Evolutionary conservation across 1,140 invertebrate genomes (phyloP).

Genomic region (Penaeus japonicus): DNA sequence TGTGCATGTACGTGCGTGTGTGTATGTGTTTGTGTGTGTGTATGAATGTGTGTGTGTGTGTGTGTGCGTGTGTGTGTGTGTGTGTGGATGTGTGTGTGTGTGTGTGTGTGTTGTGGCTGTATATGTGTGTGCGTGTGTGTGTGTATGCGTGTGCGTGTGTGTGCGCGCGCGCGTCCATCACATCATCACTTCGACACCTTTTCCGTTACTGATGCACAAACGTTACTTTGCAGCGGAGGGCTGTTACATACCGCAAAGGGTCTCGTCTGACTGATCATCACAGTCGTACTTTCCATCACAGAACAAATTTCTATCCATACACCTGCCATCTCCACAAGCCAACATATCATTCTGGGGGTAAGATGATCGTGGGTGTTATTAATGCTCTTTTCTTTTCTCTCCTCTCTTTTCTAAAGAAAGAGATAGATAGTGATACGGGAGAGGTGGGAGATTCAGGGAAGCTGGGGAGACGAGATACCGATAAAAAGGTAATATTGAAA

Average conservation of each 20-base stretch:
- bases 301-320: conserved; percentile 89
- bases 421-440: too few species aligned
- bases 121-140: too few species aligned
- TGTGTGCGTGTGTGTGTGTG: neutral
- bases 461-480: too few species aligned
- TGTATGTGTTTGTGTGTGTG: neutral
- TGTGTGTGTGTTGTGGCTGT: too few species aligned
- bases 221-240: neutral
- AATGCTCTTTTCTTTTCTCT: neutral
- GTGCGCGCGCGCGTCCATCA: too few species aligned
- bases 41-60: neutral
- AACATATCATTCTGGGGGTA: conserved; percentile 76
- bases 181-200: neutral
- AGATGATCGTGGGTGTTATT: conserved; percentile 4
- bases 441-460: too few species aligned
- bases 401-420: too few species aligned
- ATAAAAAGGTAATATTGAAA: too few species aligned
- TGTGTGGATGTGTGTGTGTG: too few species aligned
- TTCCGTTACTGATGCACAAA: neutral
- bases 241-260: conserved; percentile 83
- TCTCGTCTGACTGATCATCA: conserved; percentile 87
- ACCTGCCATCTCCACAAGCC: conserved; percentile 85
- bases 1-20: neutral
- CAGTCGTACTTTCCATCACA: conserved; percentile 94
- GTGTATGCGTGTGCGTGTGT: too few species aligned